These are phyloP conservation scores for Drusus annulatus DNA, from an alignment of 1,140 invertebrate species.

Conservation along the genomic window DNA sequence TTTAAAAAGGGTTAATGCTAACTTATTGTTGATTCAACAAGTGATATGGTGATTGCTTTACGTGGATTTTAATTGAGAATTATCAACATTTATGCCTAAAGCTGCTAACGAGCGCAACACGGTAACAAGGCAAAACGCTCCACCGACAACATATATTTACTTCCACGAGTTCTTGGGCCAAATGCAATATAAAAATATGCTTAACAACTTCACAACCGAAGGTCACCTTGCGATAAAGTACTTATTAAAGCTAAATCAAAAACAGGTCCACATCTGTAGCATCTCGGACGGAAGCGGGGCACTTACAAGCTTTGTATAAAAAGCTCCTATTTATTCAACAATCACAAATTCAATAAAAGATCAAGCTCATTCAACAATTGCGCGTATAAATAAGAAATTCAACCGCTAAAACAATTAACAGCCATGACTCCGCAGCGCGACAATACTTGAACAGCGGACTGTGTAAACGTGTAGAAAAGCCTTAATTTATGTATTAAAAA, in stretches of 20 bases:
- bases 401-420: constrained; percentile 25
- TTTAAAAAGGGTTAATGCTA: background rate
- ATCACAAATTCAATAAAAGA: constrained; percentile 10
- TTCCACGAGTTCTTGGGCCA: background rate
- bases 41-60: constrained; percentile 25
- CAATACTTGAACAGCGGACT: background rate
- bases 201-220: constrained; percentile 35
- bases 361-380: background rate
- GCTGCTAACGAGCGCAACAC: background rate
- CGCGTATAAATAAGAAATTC: background rate
- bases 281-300: constrained; percentile 8
- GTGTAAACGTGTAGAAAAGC: constrained; percentile 43
- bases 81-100: background rate
- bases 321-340: too few species aligned
- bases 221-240: constrained; percentile 19
- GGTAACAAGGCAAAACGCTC: constrained; percentile 1
- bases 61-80: background rate
- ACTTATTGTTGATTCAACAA: constrained; percentile 7
- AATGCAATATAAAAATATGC: background rate
- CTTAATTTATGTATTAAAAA: constrained; percentile 19
- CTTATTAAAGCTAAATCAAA: constrained; percentile 6
- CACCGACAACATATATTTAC: too few species aligned
- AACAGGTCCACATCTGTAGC: background rate
- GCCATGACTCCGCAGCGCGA: background rate
- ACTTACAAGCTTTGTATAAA: background rate